phyloP scores from a whole-genome alignment of 2,797 vertebrate species.

The Arnoldichthys spilopterus region DNA sequence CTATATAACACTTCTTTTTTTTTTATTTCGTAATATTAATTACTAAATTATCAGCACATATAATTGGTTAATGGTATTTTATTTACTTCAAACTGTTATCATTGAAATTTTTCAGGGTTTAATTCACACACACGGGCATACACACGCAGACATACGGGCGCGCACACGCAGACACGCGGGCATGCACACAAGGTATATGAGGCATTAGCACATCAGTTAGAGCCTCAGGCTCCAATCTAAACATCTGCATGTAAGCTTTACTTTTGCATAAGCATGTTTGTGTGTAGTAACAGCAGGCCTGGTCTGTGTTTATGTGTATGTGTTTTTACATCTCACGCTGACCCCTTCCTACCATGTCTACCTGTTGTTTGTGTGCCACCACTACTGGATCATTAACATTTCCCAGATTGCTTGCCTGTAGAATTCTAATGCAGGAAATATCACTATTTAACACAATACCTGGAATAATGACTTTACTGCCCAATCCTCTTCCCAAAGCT shows the following conservation, averaged over 20 bases:
- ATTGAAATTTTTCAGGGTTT: too few species aligned
- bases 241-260: not conserved
- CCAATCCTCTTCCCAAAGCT: not conserved
- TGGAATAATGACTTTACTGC: not conserved
- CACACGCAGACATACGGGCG: too few species aligned
- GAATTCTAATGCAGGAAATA: not conserved
- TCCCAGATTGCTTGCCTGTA: not conserved
- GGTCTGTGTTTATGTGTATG: not conserved
- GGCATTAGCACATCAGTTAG: not conserved
- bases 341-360: not conserved
- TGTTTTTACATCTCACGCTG: not conserved
- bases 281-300: not conserved
- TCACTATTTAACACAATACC: not conserved
- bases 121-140: too few species aligned
- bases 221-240: not conserved
- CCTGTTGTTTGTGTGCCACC: conserved; percentile 1
- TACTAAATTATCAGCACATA: too few species aligned
- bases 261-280: not conserved
- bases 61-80: too few species aligned
- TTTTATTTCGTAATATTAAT: too few species aligned
- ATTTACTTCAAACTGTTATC: too few species aligned
- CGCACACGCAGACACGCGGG: too few species aligned
- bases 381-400: not conserved
- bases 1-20: too few species aligned
- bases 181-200: too few species aligned